Evolutionary conservation across 2,797 vertebrate genomes (phyloP).

Genomic region (Dendrocincla fuliginosa): DNA sequence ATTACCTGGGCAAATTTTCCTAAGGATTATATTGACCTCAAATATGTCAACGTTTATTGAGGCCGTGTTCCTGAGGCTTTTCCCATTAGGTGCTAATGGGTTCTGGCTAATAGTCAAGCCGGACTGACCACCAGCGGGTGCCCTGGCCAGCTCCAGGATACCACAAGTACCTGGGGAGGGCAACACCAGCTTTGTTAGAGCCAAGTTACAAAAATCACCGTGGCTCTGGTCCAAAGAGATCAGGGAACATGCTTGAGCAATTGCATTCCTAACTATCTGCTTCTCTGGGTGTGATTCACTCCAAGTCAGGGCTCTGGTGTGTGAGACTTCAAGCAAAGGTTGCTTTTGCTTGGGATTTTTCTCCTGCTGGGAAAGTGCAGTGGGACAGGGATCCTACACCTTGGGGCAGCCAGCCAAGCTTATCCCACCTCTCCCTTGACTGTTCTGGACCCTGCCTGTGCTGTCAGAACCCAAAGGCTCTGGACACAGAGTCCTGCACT

Average conservation of each 20-base stretch:
- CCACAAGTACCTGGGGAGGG: conserved; percentile 52
- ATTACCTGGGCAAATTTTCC: conserved; percentile 66
- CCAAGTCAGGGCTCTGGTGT: neutral
- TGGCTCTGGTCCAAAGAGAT: conserved; percentile 51
- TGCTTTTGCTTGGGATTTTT: neutral
- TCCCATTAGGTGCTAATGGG: conserved; percentile 60
- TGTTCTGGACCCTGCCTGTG: rapidly evolving
- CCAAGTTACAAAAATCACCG: neutral
- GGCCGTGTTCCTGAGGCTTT: conserved; percentile 64
- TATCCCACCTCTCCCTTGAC: neutral
- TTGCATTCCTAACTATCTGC: conserved; percentile 42
- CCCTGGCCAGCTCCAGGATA: conserved; percentile 22
- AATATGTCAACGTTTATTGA: conserved; percentile 62
- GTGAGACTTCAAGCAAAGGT: neutral
- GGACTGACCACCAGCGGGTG: conserved; percentile 43
- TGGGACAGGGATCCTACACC: neutral
- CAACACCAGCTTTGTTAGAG: neutral
- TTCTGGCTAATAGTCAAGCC: conserved; percentile 63
- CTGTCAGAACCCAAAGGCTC: neutral
- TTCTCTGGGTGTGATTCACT: conserved; percentile 8
- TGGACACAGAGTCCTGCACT: neutral
- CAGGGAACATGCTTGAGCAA: conserved; percentile 14
- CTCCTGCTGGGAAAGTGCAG: neutral
- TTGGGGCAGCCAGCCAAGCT: neutral
- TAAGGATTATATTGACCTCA: conserved; percentile 67